Conservation (phyloP, 1,140 invertebrate species). For the Arctopsyche grandis region DNA sequence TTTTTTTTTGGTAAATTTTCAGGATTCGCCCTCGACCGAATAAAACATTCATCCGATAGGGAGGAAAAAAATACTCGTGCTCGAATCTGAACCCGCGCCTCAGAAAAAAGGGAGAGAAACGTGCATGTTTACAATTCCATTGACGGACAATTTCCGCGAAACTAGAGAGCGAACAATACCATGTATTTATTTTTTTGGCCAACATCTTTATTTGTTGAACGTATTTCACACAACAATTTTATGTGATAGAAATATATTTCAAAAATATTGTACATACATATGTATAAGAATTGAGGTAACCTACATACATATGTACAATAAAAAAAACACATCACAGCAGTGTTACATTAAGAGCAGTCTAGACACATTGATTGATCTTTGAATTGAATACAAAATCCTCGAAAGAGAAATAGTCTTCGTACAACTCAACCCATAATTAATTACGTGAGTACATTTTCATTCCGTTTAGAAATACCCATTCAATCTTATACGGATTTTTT, state of each 20-base stretch:
- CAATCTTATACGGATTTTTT: too few species aligned
- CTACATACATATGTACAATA: too few species aligned
- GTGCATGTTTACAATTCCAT: constrained; percentile 10
- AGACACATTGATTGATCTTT: too few species aligned
- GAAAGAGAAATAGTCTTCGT: too few species aligned
- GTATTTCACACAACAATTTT: neutral
- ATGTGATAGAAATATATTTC: neutral
- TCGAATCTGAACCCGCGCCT: neutral
- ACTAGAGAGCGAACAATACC: neutral
- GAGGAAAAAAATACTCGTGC: neutral
- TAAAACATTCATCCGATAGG: constrained; percentile 22
- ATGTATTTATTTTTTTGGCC: neutral
- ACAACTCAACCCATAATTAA: too few species aligned
- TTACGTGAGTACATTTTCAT: too few species aligned
- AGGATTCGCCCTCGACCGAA: constrained; percentile 9
- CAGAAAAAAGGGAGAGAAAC: constrained; percentile 16
- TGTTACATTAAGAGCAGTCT: too few species aligned
- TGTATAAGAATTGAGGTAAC: neutral
- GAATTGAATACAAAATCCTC: too few species aligned
- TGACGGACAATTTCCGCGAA: constrained; percentile 1
- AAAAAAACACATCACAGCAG: too few species aligned
- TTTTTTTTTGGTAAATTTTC: neutral
- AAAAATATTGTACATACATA: neutral
- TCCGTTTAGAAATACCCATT: too few species aligned
- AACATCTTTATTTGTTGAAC: neutral